Percentiles rank a stretch among this genome's conserved stretches.
Evolutionary conservation across 2,797 vertebrate genomes (phyloP).

Genomic region (Synaphobranchus kaupii): DNA sequence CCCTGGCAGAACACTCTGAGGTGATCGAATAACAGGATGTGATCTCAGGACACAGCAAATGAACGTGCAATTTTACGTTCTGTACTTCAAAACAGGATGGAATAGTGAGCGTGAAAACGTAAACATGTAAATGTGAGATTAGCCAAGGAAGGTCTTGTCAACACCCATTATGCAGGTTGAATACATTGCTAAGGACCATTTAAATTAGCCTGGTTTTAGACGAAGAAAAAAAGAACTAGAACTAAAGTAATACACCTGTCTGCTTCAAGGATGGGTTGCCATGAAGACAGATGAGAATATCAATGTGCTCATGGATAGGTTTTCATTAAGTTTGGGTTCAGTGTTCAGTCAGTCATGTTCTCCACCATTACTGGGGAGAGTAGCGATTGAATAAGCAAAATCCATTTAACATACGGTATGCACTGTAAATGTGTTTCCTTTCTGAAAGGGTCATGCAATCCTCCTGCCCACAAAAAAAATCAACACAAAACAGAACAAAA

Average conservation of each 20-base stretch:
- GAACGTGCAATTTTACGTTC: not conserved
- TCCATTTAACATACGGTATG: not conserved
- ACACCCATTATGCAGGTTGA: not conserved
- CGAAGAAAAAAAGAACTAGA: not conserved
- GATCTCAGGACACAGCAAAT: not conserved
- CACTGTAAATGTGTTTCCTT: not conserved
- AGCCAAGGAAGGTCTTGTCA: not conserved
- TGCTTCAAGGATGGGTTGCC: not conserved
- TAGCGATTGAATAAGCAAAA: not conserved
- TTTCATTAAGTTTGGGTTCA: conserved; percentile 5
- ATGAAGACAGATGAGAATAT: not conserved
- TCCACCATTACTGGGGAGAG: not conserved
- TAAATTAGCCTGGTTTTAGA: not conserved
- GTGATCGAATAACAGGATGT: not conserved
- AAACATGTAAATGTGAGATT: not conserved
- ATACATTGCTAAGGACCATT: not conserved
- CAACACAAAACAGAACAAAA: not conserved
- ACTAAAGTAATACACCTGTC: not conserved
- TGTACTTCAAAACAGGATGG: not conserved
- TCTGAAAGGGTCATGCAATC: not conserved
- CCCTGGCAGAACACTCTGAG: not conserved
- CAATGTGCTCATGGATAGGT: not conserved
- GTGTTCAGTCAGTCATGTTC: not conserved
- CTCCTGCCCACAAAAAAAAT: not conserved
- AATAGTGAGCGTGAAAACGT: not conserved